Evolutionary conservation across 2,888 invertebrate species (phyloP), one percentile per base, ranked within the genome.

Genomic region (Notodonta ziczac): DNA sequence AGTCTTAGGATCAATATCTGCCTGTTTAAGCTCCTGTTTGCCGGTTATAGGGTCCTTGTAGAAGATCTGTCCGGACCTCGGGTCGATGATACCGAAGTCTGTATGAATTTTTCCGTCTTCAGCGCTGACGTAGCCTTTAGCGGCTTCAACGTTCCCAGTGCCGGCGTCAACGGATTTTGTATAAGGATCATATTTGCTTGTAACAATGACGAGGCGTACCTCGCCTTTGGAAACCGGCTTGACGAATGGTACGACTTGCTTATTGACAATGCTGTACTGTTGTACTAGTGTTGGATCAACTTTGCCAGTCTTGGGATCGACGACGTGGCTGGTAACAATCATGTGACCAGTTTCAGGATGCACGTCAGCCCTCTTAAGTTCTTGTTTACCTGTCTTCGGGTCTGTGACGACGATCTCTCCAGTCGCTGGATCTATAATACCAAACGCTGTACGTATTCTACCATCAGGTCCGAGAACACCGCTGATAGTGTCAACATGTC

Each of bases 1-100:
- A 3, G 95, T 95, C 63, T 94, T 89, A 24, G 95, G 94, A 76
- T 95, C 95, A 16, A 95, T 88, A 64, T 95, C 94, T 0, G 95
- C 95, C 79, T 95, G 95, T 66, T 95, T 94, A 7, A 95, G 85
- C 74, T 95, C 95, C 72, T 95, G 95, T 77, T 95, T 95, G 39
- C 95, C 95, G 56, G 94, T 95, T 8, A 91, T 73, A 7, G 95
- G 95, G 78, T 95, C 95, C 53, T 94, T 96, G 59, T 95, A 93
- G 66, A 88, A 89, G 79, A 89, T 93, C 70, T 94, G 93, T 5
- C 96, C 95, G 5, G 95, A 95, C 84, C 96, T 88, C 4, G 93
- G 91, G 73, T 95, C 95, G 53, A 95, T 95, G 32, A 92, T 93
- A 50, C 95, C 95, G 65, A 95, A 94, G 69, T 95, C 95, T 3